Evolutionary conservation across 1,140 invertebrate genomes (phyloP), one percentile per base, ranked within the genome.

Genomic region (Drosophila subpulchrella): DNA sequence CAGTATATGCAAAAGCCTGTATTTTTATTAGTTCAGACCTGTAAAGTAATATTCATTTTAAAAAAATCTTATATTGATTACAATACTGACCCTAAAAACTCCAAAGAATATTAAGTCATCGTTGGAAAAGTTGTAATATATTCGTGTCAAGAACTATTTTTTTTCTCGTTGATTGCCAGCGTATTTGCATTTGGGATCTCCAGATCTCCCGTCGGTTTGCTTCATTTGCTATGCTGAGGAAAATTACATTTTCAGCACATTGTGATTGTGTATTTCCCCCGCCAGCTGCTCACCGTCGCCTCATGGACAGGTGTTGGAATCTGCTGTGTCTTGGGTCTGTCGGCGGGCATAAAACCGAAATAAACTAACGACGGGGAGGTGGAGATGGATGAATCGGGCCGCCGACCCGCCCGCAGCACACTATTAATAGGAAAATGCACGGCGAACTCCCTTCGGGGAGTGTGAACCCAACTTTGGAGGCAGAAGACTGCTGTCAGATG

Each of bases 221-320:
- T 42, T 75, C 70, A 75, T 55, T 74, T 63, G 38, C 32, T 44
- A 57, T 74, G 38, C 71, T 34, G 34, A 24, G 68, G 62, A 66
- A 56, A 77, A 77, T 76, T 77, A 76, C 74, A 60, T 77, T 77
- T 77, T 77, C 74, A 77, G 72, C 74, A 77, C 73, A 66, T 75
- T 76, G 61, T 66, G 50, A 36, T 13, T 68, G 30, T 68, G 30
- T 42, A 38, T 30, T 54, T 76, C 65, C 48, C 42, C 41, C 65
- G 42, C 54, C 62, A 68, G 73, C 63, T 41, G 58, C 48, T 75
- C 44, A 55, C 47, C 56, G 50, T 17, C 38, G 39, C 42, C 38
- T 36, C 12, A 48, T 75, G 70, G 78, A 81, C 81, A 84, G 82
- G 81, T 84, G 82, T 75, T 81, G 78, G 72, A 76, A 65, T 74